Percentiles rank a stretch among this genome's conserved stretches.
Evolutionary conservation across 2,888 invertebrate species (phyloP).

Genomic region (Plemyria rubiginata): DNA sequence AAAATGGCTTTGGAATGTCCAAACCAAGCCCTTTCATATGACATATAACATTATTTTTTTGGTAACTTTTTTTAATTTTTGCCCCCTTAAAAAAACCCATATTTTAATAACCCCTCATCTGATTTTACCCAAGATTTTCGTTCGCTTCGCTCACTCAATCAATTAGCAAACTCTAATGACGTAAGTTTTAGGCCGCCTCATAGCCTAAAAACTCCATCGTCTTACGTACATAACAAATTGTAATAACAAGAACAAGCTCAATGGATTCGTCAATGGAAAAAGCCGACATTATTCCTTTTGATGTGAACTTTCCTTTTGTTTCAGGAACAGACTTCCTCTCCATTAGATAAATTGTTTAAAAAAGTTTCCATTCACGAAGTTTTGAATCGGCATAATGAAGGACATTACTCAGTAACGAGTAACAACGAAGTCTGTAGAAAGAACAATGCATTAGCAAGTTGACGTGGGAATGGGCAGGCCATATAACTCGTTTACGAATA

Average conservation of each 20-base stretch:
- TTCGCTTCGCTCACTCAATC: too few species aligned
- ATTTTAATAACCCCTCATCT: too few species aligned
- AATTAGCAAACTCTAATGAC: too few species aligned
- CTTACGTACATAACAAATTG: too few species aligned
- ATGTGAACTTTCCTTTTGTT: slow-evolving; percentile 64
- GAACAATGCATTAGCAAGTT: neutral
- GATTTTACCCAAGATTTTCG: too few species aligned
- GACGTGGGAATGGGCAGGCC: too few species aligned
- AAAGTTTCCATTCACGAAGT: slow-evolving; percentile 60
- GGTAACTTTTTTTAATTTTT: too few species aligned
- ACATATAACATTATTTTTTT: too few species aligned
- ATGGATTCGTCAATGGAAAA: slow-evolving; percentile 22
- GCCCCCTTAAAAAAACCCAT: too few species aligned
- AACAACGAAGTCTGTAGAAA: neutral
- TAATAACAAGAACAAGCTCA: neutral
- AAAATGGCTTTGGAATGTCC: too few species aligned
- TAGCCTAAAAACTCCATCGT: neutral
- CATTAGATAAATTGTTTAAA: slow-evolving; percentile 69
- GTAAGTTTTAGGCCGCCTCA: neutral
- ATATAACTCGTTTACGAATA: too few species aligned
- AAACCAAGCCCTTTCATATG: too few species aligned
- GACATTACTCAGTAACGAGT: slow-evolving; percentile 49
- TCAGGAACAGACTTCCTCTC: slow-evolving; percentile 59
- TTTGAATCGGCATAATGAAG: slow-evolving; percentile 52
- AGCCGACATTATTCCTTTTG: slow-evolving; percentile 53